Percentiles rank a stretch among this genome's conserved stretches.
phyloP scores from a whole-genome alignment of 2,113 vertebrate species.

The Petromus typicus region DNA sequence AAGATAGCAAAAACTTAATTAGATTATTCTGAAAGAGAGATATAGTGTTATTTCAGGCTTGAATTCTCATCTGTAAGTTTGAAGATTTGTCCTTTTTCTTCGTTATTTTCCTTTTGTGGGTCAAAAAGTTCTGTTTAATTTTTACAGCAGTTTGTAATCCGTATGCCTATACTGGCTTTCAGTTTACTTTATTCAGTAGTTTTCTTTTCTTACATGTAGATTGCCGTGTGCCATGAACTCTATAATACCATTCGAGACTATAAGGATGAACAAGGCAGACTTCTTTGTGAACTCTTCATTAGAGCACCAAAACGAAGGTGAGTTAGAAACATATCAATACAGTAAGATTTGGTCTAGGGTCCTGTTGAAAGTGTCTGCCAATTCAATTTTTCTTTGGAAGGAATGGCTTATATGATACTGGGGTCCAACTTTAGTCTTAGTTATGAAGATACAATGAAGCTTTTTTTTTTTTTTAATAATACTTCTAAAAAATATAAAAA shows the following conservation, averaged over 20 bases:
- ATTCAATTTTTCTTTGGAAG: constrained; percentile 34
- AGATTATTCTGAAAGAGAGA: constrained; percentile 34
- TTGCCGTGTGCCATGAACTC: constrained; percentile 98
- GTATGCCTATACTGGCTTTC: not conserved
- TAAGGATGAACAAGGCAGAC: constrained; percentile 98
- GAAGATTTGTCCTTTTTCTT: not conserved
- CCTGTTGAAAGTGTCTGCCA: not conserved
- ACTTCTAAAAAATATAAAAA: not conserved
- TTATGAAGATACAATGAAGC: not conserved
- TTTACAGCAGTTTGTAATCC: not conserved
- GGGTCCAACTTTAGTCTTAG: constrained; percentile 24
- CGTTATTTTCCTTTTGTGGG: constrained; percentile 7
- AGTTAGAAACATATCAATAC: constrained; percentile 47
- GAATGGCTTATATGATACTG: not conserved
- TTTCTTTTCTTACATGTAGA: constrained; percentile 86
- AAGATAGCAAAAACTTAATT: constrained; percentile 18
- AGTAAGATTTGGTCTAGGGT: not conserved
- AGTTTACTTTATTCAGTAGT: constrained; percentile 9
- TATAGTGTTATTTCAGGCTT: constrained; percentile 48
- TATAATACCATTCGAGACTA: constrained; percentile 99
- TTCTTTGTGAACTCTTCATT: constrained; percentile 98
- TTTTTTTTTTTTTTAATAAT: not conserved
- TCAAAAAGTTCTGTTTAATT: not conserved
- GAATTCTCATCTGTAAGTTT: not conserved
- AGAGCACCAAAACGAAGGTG: constrained; percentile 98